These are phyloP conservation scores for Geococcyx californianus DNA, from an alignment of 2,113 vertebrate species.

Conservation along the genomic window DNA sequence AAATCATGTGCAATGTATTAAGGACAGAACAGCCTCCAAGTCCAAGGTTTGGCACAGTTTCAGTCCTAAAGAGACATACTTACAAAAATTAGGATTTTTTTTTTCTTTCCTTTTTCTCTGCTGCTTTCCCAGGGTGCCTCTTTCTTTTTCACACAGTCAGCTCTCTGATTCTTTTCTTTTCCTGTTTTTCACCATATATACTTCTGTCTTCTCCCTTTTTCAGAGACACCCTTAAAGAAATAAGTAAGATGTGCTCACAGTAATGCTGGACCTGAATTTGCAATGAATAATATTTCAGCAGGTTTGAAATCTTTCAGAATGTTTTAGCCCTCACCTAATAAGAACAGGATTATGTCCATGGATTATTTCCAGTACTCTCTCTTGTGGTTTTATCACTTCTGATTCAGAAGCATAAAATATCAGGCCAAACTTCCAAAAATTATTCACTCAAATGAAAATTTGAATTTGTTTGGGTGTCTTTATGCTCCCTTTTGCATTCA, in stretches of 20 bases:
- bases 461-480: neutral
- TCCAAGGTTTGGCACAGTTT: slow-evolving; percentile 49
- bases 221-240: neutral
- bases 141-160: neutral
- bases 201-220: neutral
- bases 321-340: slow-evolving; percentile 24
- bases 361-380: slow-evolving; percentile 28
- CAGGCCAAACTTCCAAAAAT: neutral
- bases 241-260: neutral
- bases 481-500: neutral
- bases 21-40: slow-evolving; percentile 43
- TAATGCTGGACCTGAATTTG: neutral
- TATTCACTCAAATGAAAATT: neutral
- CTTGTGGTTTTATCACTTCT: neutral
- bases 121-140: neutral
- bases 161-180: neutral
- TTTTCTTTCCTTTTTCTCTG: neutral
- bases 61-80: slow-evolving; percentile 37
- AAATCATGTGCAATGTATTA: slow-evolving; percentile 64
- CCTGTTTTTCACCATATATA: neutral
- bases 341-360: slow-evolving; percentile 30
- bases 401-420: slow-evolving; percentile 5
- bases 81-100: neutral
- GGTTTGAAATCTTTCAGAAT: slow-evolving; percentile 31
- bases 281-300: slow-evolving; percentile 21